phyloP scores from a whole-genome alignment of 2,888 invertebrate genomes.

The Chaetogeoica ovagalla region DNA sequence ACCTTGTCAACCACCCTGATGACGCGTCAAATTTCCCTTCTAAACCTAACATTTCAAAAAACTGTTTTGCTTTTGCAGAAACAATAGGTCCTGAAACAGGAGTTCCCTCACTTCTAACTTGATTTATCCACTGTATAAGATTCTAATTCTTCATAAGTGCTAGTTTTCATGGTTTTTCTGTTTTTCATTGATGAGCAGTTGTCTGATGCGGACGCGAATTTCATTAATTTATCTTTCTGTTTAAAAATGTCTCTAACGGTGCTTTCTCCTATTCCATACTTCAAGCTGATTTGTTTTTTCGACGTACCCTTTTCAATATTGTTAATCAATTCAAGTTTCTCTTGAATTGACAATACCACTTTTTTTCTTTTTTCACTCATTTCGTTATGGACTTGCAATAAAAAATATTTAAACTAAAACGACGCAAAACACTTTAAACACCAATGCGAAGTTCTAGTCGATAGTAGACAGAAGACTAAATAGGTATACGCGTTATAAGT shows the following conservation, averaged over 20 bases:
- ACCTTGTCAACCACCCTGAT: too few species aligned
- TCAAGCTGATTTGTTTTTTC: slow-evolving; percentile 16
- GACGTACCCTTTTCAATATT: background rate
- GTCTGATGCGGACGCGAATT: background rate
- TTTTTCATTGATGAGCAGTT: too few species aligned
- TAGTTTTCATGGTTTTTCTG: too few species aligned
- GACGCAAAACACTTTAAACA: background rate
- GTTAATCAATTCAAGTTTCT: background rate
- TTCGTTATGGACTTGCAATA: background rate
- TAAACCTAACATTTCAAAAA: too few species aligned
- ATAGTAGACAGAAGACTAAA: slow-evolving; percentile 1
- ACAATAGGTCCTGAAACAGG: too few species aligned
- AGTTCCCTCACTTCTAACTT: too few species aligned
- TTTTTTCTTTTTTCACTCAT: background rate
- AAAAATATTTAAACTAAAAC: slow-evolving; percentile 1
- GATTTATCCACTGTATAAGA: too few species aligned
- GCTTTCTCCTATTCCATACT: slow-evolving; percentile 7
- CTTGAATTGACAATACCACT: slow-evolving; percentile 1
- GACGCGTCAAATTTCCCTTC: too few species aligned
- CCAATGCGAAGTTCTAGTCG: background rate
- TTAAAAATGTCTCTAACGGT: slow-evolving; percentile 3
- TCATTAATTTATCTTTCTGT: slow-evolving; percentile 11
- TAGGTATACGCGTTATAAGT: slow-evolving; percentile 1
- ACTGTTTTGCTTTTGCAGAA: too few species aligned
- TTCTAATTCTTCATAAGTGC: too few species aligned